phyloP scores from a whole-genome alignment of 2,797 vertebrate genomes.

The Clarias pachynema region DNA sequence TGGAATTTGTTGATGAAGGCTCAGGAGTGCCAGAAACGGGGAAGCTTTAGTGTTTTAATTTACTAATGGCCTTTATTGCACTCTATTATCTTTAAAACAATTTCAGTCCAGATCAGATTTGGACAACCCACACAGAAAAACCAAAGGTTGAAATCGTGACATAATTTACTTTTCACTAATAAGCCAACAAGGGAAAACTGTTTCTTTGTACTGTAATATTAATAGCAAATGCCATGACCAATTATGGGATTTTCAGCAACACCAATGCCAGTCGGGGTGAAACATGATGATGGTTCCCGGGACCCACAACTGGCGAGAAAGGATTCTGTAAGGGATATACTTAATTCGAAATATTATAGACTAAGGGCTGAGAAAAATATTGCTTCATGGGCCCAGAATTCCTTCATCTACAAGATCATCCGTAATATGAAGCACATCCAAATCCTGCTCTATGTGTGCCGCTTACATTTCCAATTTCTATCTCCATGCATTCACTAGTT shows the following conservation, averaged over 20 bases:
- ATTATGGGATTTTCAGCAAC: slow-evolving; percentile 24
- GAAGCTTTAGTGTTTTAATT: slow-evolving; percentile 1
- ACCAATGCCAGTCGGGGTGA: background rate
- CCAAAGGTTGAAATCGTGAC: slow-evolving; percentile 10
- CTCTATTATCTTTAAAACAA: slow-evolving; percentile 2
- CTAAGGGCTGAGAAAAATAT: background rate
- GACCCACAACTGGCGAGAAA: background rate
- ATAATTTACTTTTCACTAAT: slow-evolving; percentile 31
- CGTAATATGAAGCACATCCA: background rate
- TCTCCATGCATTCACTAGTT: background rate
- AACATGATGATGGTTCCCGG: background rate
- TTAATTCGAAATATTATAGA: background rate
- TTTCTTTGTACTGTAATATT: slow-evolving; percentile 7
- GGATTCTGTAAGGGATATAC: background rate
- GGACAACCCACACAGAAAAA: background rate
- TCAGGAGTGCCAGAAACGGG: background rate
- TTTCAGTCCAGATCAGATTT: slow-evolving; percentile 3
- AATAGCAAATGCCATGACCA: slow-evolving; percentile 10
- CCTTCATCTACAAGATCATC: background rate
- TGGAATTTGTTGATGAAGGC: background rate
- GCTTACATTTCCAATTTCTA: background rate
- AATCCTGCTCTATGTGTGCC: background rate
- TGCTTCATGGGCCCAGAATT: background rate
- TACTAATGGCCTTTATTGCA: background rate
- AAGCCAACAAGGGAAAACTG: slow-evolving; percentile 21